Base-by-base conservation (phyloP, 1,140 invertebrate species). In the Sycophila sp. region DNA sequence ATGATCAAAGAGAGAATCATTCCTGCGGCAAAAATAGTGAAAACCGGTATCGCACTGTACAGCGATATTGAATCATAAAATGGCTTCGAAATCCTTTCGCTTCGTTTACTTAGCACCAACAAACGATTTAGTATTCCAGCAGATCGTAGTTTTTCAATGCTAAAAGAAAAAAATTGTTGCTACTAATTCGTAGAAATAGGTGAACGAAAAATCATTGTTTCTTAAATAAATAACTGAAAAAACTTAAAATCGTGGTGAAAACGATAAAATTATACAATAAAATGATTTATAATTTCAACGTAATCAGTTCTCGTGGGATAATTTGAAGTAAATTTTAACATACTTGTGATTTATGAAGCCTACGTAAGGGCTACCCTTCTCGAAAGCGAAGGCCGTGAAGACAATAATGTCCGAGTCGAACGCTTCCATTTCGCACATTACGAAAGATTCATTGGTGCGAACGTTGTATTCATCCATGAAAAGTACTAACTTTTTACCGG, bases 361-460 rank as follows among this genome's bases (percentile, higher is more conserved):
- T 1, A 36, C 45, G 30, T 74, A 74, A 24, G 68, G 72, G 28
- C 56, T 74, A n/a, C 62, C 22, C 47, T 71, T 74, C 5, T 30
- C 4, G 38, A 74, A 66, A 49, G 47, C 32, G 71, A 32, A 4
- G 22, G 56, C 19, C 67, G 32, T 15, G 38, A 59, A 2, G 40
- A 8, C 11, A 22, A 11, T 59, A 6, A 7, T 24, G n/a, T 30
- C n/a, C 36, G 51, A 10, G 38, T 70, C 64, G 42, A 74, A 60
- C 5, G 30, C 11, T 11, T 53, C n/a, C 22, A 74, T 22, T 65
- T 71, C 28, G 19, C 72, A 74, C 45, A 32, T 1, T n/a, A 13
- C 7, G 0, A 13, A 5, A 7, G 53, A n/a, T 17, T 8, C 15
- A 15, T 56, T 30, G 2, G 1, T 24, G 26, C 26, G 5, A 13